Evolutionary conservation across 1,140 invertebrate genomes (phyloP), one percentile per base, ranked within the genome.

Genomic region (Polypedilum pembai): DNA sequence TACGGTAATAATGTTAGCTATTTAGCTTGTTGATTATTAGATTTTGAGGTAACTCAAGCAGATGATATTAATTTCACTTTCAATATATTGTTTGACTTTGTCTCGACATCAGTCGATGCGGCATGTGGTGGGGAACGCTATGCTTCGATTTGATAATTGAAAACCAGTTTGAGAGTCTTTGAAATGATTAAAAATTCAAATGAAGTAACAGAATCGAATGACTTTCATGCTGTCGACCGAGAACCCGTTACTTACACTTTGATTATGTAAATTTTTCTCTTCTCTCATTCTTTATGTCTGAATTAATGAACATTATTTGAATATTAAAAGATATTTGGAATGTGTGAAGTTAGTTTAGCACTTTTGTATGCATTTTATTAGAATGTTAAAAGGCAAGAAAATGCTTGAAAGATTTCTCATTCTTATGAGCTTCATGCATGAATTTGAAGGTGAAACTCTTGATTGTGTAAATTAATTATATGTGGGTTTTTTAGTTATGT

Each of bases 211-310:
- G 45, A 56, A 56, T n/a, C 12, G 45, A 56, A 56, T 56, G 45
- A 56, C 45, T 56, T 56, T 56, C 45, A n/a, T 56, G 45, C 15
- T 56, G 45, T 56, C 45, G 7, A 56, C 45, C 45, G 45, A 56
- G 45, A 56, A 56, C 45, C 45, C 45, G 45, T 56, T 56, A 56
- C 45, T 56, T 33, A 33, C 24, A 33, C 12, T 56, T 56, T n/a
- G 45, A 56, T 56, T 56, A 56, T 56, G 45, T 56, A 56, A 56
- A 56, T 56, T 56, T 45, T 56, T n/a, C n/a, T 56, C 45, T 56
- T 15, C 1, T 45, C 41, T 56, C 12, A 56, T 56, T 56, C 10
- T 33, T 33, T 56, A 56, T 56, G 45, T 56, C 45, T 56, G 45
- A 56, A 12, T 56, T 12, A n/a, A 12, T 56, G 45, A n/a, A 45